Percentiles rank a stretch among this genome's conserved stretches.
Conservation (phyloP, 92 coral and sea anemone genomes). For the Phymanthus crucifer region DNA sequence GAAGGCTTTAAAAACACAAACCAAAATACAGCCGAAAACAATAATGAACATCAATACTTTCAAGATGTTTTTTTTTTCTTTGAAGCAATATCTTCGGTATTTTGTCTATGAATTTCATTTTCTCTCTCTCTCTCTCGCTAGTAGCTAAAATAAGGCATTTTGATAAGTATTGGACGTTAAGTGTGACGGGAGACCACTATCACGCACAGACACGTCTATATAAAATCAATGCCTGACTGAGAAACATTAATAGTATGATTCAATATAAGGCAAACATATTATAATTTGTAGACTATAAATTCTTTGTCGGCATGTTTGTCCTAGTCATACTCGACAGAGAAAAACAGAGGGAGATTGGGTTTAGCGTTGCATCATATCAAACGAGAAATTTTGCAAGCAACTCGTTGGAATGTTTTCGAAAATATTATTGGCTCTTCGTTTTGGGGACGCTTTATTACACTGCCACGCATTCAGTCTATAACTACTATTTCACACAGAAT, state of each 20-base stretch:
- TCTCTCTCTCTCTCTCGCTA: too few species aligned
- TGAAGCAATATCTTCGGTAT: background rate
- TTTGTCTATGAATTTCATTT: background rate
- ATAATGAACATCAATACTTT: too few species aligned
- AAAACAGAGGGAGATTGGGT: background rate
- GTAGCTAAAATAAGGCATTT: background rate
- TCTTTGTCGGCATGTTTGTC: background rate
- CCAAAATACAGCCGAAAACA: background rate
- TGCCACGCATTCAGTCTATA: too few species aligned
- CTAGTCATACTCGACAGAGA: background rate
- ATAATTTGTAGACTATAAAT: background rate
- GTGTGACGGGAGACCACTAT: conserved; percentile 10
- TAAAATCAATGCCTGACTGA: background rate
- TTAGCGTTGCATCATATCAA: background rate
- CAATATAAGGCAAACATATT: background rate
- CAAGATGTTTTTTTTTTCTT: background rate
- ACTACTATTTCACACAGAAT: too few species aligned
- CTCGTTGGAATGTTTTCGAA: too few species aligned
- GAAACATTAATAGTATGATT: background rate
- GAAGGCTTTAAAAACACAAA: background rate
- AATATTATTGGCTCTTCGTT: too few species aligned
- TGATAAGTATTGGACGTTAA: background rate
- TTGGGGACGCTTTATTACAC: too few species aligned
- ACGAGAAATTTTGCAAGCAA: background rate
- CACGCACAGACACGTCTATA: background rate